Evolutionary conservation across 2,888 invertebrate species (phyloP).

Genomic region (Altica lythri): DNA sequence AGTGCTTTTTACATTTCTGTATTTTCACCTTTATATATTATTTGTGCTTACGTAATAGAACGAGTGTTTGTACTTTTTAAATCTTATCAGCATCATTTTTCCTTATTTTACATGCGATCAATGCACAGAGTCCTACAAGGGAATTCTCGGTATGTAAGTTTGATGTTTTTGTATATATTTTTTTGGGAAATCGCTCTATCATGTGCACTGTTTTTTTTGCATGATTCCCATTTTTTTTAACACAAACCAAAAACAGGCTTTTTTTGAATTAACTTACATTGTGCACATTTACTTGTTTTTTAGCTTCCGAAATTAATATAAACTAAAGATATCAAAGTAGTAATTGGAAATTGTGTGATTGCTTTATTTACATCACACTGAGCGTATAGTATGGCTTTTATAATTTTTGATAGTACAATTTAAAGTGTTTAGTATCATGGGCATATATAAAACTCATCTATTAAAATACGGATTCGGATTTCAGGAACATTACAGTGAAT

Average conservation of each 20-base stretch:
- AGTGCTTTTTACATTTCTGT: slow-evolving; percentile 2
- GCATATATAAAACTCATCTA: too few relatives aligned
- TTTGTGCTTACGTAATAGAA: too few relatives aligned
- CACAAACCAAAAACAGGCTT: slow-evolving; percentile 9
- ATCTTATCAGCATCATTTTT: slow-evolving; percentile 35
- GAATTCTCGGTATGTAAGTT: slow-evolving; percentile 60
- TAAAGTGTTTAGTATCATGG: too few relatives aligned
- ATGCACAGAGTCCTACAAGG: slow-evolving; percentile 56
- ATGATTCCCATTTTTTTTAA: slow-evolving; percentile 21
- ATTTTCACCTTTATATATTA: slow-evolving; percentile 10
- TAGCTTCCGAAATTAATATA: background rate
- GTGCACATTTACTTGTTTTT: slow-evolving; percentile 23
- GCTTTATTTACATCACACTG: too few relatives aligned
- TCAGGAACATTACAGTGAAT: too few relatives aligned
- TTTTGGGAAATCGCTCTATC: slow-evolving; percentile 10
- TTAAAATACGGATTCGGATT: too few relatives aligned
- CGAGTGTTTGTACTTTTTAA: slow-evolving; percentile 22
- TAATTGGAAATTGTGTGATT: too few relatives aligned
- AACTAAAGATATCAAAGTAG: too few relatives aligned
- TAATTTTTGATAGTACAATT: too few relatives aligned
- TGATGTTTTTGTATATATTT: slow-evolving; percentile 28
- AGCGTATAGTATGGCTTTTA: too few relatives aligned
- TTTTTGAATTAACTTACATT: slow-evolving; percentile 20
- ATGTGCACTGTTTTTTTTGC: slow-evolving; percentile 10
- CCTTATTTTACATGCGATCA: slow-evolving; percentile 58